A percentile compares a stretch with the other conserved stretches of the same genome.
phyloP scores from a whole-genome alignment of 2,113 vertebrate species.

The Colossoma macropomum region DNA sequence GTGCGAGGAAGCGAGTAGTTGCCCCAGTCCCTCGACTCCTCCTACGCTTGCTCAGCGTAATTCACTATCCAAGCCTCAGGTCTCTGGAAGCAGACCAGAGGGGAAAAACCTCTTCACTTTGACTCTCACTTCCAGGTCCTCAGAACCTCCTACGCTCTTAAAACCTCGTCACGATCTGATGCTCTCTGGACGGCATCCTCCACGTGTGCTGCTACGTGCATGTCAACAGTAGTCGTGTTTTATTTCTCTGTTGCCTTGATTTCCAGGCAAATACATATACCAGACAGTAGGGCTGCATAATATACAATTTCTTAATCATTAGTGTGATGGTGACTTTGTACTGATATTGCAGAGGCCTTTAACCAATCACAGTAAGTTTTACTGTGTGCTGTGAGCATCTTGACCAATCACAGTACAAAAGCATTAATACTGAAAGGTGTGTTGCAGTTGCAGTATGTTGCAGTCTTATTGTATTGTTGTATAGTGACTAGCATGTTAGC shows the following conservation, averaged over 20 bases:
- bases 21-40: conserved; percentile 33
- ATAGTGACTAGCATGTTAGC: too few species aligned
- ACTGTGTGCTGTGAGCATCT: too few species aligned
- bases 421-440: too few species aligned
- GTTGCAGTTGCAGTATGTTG: too few species aligned
- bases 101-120: conserved; percentile 12
- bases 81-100: conserved; percentile 22
- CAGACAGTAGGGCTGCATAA: too few species aligned
- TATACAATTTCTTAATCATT: too few species aligned
- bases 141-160: conserved; percentile 40
- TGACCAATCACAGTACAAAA: too few species aligned
- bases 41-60: conserved; percentile 42
- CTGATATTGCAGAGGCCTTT: too few species aligned
- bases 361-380: too few species aligned
- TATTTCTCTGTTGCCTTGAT: neutral
- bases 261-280: neutral
- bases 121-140: conserved; percentile 12
- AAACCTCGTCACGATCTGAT: conserved; percentile 12
- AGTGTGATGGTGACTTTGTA: too few species aligned
- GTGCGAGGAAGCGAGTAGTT: neutral
- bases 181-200: conserved; percentile 19
- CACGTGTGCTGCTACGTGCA: conserved; percentile 29
- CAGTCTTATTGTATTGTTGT: too few species aligned
- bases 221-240: neutral
- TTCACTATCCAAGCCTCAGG: conserved; percentile 43